Percentiles rank a stretch among this genome's conserved stretches.
phyloP scores from a whole-genome alignment of 1,140 invertebrate species.

The Halyomorpha halys region DNA sequence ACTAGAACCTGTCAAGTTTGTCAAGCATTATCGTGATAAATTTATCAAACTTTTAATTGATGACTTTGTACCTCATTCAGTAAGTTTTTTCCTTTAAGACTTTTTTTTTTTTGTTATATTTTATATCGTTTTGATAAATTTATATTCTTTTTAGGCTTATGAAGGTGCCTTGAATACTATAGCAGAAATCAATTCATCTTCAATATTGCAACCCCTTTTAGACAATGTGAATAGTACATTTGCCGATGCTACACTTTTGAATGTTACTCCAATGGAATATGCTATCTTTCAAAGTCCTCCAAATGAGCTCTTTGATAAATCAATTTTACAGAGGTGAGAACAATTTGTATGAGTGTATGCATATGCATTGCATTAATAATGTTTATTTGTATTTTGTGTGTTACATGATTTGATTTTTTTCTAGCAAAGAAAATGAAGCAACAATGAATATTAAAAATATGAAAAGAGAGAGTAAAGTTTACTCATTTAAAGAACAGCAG shows the following conservation, averaged over 20 bases:
- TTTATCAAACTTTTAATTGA: conserved; percentile 50
- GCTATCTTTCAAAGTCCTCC: conserved; percentile 80
- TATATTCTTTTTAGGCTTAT: conserved; percentile 38
- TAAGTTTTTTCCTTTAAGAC: conserved; percentile 34
- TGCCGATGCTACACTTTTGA: conserved; percentile 53
- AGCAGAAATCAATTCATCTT: conserved; percentile 49
- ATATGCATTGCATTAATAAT: background rate
- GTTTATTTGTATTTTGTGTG: background rate
- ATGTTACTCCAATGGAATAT: conserved; percentile 76
- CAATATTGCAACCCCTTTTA: conserved; percentile 50
- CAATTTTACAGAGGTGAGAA: conserved; percentile 66
- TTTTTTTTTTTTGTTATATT: too few relatives aligned
- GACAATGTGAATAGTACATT: conserved; percentile 46
- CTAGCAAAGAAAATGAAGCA: conserved; percentile 45
- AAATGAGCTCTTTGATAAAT: conserved; percentile 84
- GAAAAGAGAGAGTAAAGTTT: conserved; percentile 91
- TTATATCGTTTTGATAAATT: conserved; percentile 11
- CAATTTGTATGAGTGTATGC: conserved; percentile 2
- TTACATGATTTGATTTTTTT: conserved; percentile 20
- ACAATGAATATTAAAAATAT: conserved; percentile 68
- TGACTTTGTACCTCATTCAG: conserved; percentile 44
- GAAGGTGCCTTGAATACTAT: conserved; percentile 57
- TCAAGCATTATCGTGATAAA: conserved; percentile 42
- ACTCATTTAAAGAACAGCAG: conserved; percentile 93
- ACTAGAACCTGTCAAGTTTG: conserved; percentile 44